phyloP scores from a whole-genome alignment of 2,113 vertebrate species.

The Brienomyrus brachyistius region DNA sequence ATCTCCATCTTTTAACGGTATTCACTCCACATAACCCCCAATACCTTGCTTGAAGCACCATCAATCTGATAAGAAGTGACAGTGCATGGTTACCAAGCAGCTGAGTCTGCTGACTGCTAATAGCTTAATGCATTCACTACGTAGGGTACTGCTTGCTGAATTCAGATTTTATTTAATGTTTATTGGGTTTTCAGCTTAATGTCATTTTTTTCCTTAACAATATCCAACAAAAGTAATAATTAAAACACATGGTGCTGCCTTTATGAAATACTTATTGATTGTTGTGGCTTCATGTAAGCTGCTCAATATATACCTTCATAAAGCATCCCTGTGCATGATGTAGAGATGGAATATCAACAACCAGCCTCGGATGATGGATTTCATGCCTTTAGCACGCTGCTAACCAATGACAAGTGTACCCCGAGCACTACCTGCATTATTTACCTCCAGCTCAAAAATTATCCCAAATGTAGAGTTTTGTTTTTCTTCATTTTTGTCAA shows the following conservation, averaged over 20 bases:
- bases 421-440: neutral
- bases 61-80: conserved; percentile 51
- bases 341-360: neutral
- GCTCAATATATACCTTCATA: neutral
- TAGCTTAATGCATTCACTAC: conserved; percentile 37
- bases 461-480: neutral
- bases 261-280: neutral
- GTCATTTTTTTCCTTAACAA: neutral
- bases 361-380: neutral
- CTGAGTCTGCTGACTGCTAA: conserved; percentile 41
- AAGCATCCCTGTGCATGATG: neutral
- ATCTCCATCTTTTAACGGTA: conserved; percentile 26
- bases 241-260: neutral
- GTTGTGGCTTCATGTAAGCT: neutral
- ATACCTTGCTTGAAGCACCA: conserved; percentile 48
- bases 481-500: neutral
- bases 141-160: conserved; percentile 15
- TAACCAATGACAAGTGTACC: neutral
- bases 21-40: conserved; percentile 43
- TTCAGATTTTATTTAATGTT: neutral
- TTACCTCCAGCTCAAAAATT: neutral
- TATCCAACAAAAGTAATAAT: neutral
- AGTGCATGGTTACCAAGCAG: conserved; percentile 50
- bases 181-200: neutral
- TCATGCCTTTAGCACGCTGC: neutral